Conservation (phyloP, 2,113 vertebrate genomes). For the Paramormyrops kingsleyae region DNA sequence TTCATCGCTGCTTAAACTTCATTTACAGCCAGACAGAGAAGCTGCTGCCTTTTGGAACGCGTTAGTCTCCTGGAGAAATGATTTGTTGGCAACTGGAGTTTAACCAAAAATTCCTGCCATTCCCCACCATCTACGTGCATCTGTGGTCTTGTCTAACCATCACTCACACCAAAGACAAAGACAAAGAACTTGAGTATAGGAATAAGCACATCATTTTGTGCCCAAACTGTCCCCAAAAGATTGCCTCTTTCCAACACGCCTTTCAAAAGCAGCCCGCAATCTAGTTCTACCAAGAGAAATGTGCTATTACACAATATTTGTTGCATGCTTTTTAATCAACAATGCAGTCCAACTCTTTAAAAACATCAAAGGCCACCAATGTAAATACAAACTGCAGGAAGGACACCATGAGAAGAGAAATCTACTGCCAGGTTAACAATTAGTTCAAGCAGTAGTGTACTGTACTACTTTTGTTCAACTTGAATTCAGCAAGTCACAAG, state of each 20-base stretch:
- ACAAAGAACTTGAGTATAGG: neutral
- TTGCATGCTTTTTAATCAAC: constrained; percentile 4
- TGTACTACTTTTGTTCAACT: neutral
- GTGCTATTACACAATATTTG: neutral
- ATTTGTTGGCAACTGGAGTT: neutral
- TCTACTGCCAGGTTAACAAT: neutral
- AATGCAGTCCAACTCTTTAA: neutral
- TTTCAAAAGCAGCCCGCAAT: neutral
- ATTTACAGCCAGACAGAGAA: neutral
- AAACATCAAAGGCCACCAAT: neutral
- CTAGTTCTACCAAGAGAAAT: constrained; percentile 4
- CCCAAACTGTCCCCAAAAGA: neutral
- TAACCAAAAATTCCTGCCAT: neutral
- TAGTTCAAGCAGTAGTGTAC: neutral
- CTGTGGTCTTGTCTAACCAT: neutral
- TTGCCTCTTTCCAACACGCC: neutral
- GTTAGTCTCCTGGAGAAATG: neutral
- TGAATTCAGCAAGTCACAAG: neutral
- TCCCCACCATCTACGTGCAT: neutral
- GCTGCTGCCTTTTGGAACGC: neutral
- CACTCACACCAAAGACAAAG: neutral
- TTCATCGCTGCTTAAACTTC: neutral
- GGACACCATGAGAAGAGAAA: neutral
- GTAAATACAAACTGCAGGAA: neutral
- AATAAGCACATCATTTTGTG: neutral